Base-by-base conservation (phyloP, 2,888 invertebrate species). In the Scaeva pyrastri region DNA sequence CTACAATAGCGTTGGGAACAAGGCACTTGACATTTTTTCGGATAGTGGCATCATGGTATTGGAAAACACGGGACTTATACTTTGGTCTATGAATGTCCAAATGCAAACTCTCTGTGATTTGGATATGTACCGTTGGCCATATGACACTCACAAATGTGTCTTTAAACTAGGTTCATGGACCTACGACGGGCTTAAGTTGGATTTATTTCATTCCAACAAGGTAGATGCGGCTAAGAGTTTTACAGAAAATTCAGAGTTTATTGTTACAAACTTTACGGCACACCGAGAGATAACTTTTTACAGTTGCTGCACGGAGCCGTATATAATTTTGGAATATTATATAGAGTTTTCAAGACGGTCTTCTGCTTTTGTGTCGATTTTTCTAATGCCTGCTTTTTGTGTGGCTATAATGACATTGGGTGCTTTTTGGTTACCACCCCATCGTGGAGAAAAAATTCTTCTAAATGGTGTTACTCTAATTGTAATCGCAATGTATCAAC, bases 111-210 rank as follows among this genome's bases (percentile, higher is more conserved):
- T 94, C 89, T 95, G 95, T 89, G 94, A 95, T 66, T 89, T 94
- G 43, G 94, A 96, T 89, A 93, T 97, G 72, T 92, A 93, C 26
- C 92, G 93, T 88, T 97, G 97, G 97, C 97, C 97, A 0, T 94
- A 93, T 62, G 97, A 97, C 91, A 92, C 91, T 7, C 97, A 97
- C 90, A 91, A 90, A 0, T 96, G 96, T 89, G 88, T 90, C 43
- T 91, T 97, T 88, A 94, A 93, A 88, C 94, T 97, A 79, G 96
- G 96, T 1, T 96, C 97, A 1, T 95, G 96, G 94, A 94, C 95
- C 0, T 95, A 95, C 90, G 93, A 93, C 86, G 94, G 94, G 0
- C 93, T 94, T 19, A 94, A 95, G 89, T 91, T 97, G 14, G 93
- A 95, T 88, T 89, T 94, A 16, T 39, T 36, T 14, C 66, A 16